Conservation (phyloP, 1,140 invertebrate genomes). For the Caerostris extrusa region DNA sequence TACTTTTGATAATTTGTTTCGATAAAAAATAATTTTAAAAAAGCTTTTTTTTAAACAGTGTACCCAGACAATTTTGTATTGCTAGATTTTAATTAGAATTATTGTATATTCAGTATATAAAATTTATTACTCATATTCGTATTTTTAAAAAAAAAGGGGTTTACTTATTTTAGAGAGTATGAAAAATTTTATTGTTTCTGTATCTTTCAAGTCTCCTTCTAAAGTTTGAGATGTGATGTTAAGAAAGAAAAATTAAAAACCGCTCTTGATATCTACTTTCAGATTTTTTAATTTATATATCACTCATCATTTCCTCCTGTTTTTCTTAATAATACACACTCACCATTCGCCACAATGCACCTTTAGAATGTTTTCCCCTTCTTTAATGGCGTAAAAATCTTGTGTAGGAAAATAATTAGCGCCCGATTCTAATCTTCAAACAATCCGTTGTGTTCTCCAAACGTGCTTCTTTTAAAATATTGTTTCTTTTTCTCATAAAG, state of each 20-base stretch:
- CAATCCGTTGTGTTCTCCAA: neutral
- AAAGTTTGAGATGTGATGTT: neutral
- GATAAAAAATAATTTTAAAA: too few relatives aligned
- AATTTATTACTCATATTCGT: too few relatives aligned
- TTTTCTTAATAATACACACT: neutral
- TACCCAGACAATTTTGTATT: too few relatives aligned
- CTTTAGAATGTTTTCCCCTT: neutral
- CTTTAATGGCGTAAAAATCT: neutral
- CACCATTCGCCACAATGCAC: neutral
- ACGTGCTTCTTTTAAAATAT: neutral
- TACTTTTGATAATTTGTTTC: too few relatives aligned
- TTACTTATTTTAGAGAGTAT: too few relatives aligned
- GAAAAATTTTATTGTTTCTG: too few relatives aligned
- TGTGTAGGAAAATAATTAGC: constrained; percentile 6
- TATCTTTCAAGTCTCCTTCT: too few relatives aligned
- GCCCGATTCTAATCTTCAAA: constrained; percentile 20
- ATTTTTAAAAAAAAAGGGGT: too few relatives aligned
- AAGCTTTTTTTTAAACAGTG: too few relatives aligned
- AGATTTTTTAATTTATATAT: neutral
- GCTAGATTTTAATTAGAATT: too few relatives aligned
- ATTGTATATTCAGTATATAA: too few relatives aligned
- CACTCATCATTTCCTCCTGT: neutral
- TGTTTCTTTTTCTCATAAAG: neutral
- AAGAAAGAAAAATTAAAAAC: neutral
- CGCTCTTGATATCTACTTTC: neutral